A percentile compares a stretch with the other conserved stretches of the same genome.
Evolutionary conservation across 2,797 vertebrate genomes (phyloP).

Genomic region (Scyliorhinus canicula): DNA sequence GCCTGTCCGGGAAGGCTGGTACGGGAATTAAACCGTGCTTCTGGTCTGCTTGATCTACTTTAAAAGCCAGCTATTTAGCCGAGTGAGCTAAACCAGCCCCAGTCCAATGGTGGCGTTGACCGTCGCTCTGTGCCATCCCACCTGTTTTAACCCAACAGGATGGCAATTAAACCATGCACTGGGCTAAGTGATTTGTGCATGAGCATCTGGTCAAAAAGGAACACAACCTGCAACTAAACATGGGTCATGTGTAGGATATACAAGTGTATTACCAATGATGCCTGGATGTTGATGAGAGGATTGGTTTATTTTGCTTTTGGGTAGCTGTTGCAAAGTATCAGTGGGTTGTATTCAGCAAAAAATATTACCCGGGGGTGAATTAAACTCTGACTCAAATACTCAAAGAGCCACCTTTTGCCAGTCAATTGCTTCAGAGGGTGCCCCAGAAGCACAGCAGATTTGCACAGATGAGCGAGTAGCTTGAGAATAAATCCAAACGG

Average conservation of each 20-base stretch:
- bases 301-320: neutral
- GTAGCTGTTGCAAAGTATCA: neutral
- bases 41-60: no score
- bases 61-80: no score
- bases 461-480: neutral
- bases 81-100: no score
- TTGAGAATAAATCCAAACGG: neutral
- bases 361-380: no score
- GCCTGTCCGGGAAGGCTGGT: no score
- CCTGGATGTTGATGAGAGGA: neutral
- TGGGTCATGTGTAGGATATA: no score
- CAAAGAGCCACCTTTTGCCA: neutral
- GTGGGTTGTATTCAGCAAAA: neutral
- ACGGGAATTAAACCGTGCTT: no score
- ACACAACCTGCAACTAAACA: neutral
- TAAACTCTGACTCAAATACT: neutral
- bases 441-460: neutral
- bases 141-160: slow-evolving; percentile 42
- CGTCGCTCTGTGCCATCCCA: slow-evolving; percentile 39
- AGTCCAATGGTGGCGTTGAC: slow-evolving; percentile 37
- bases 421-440: neutral
- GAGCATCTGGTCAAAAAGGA: neutral
- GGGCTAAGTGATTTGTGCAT: neutral
- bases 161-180: slow-evolving; percentile 42
- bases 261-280: neutral